Evolutionary conservation across 2,113 vertebrate genomes (phyloP).

Genomic region (Castor canadensis): DNA sequence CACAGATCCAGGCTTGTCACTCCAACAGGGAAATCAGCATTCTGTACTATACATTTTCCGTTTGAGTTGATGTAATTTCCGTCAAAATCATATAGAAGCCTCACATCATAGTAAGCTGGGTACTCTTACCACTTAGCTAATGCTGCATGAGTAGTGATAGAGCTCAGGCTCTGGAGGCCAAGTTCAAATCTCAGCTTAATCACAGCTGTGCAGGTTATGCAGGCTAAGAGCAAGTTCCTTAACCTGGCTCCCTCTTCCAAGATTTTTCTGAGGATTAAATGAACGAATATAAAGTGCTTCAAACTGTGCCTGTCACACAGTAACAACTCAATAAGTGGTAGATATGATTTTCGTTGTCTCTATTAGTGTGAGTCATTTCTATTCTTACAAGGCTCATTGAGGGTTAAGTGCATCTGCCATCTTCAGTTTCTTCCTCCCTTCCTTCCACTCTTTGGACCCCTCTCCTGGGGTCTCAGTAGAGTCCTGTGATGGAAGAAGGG

Average conservation of each 20-base stretch:
- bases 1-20: background rate
- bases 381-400: background rate
- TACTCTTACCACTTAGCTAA: background rate
- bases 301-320: background rate
- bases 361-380: background rate
- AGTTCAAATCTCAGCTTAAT: background rate
- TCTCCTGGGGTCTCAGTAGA: no score
- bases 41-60: background rate
- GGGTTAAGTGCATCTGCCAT: background rate
- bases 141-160: no score
- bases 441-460: no score
- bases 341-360: background rate
- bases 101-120: background rate
- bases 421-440: background rate
- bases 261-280: background rate
- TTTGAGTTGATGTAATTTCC: background rate
- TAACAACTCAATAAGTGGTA: background rate
- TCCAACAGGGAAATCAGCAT: background rate
- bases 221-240: background rate
- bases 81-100: constrained; percentile 5
- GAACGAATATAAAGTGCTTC: background rate
- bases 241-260: background rate
- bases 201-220: no score
- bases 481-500: background rate
- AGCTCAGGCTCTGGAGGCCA: background rate